Evolutionary conservation across 2,113 vertebrate species (phyloP).

Genomic region (Agelaius tricolor): DNA sequence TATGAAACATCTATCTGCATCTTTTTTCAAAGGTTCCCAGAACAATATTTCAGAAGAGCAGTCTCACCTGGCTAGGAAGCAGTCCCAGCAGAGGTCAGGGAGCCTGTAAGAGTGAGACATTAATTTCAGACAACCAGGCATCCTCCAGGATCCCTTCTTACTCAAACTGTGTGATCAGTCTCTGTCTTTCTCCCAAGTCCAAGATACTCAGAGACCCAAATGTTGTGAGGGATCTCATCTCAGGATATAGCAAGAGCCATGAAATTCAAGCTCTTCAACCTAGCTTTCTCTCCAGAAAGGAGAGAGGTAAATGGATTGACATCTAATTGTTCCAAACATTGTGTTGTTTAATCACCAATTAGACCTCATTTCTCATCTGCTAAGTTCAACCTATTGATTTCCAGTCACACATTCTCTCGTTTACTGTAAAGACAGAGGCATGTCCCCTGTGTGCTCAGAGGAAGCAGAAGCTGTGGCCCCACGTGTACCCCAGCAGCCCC

Average conservation of each 20-base stretch:
- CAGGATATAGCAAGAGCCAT: not conserved
- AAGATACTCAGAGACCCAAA: not conserved
- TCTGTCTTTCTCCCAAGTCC: not conserved
- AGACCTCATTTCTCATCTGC: conserved; percentile 47
- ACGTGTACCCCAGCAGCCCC: not conserved
- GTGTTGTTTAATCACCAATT: conserved; percentile 34
- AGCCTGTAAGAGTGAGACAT: not conserved
- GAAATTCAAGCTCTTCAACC: not conserved
- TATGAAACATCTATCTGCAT: not conserved
- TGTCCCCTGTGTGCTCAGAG: not conserved
- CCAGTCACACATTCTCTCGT: not conserved
- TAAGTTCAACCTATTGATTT: conserved; percentile 24
- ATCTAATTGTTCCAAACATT: not conserved
- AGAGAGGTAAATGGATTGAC: not conserved
- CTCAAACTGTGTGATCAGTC: not conserved
- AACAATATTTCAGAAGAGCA: not conserved
- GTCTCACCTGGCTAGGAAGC: not conserved
- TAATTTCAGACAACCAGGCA: not conserved
- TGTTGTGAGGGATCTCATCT: not conserved
- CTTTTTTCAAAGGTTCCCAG: not conserved
- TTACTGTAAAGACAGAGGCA: not conserved
- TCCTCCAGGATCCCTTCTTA: not conserved
- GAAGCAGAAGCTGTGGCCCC: not conserved
- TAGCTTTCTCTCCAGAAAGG: not conserved
- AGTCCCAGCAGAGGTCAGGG: rapidly evolving